A percentile compares a stretch with the other conserved stretches of the same genome.
Evolutionary conservation across 2,797 vertebrate genomes (phyloP).

Genomic region (Cirrhinus molitorella): DNA sequence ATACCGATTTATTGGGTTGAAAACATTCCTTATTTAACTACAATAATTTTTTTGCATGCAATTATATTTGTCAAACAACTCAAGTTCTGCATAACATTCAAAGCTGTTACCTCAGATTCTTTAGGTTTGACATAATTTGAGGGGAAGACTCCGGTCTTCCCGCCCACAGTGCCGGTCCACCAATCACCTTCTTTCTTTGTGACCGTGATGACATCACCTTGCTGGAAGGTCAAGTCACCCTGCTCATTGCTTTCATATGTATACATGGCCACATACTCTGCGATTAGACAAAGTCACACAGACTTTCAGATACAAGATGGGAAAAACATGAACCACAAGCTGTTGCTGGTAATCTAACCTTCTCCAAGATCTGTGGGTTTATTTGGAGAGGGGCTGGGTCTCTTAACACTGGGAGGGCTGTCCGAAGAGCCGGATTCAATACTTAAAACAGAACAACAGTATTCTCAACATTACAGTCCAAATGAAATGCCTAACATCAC

Average conservation of each 20-base stretch:
- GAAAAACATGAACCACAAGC: background rate
- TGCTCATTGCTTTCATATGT: slow-evolving; percentile 98
- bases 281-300: slow-evolving; percentile 18
- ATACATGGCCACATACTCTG: slow-evolving; percentile 98
- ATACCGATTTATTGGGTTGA: background rate
- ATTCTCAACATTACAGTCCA: background rate
- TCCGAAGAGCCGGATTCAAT: slow-evolving; percentile 90
- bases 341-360: slow-evolving; percentile 78
- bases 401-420: slow-evolving; percentile 92
- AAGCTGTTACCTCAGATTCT: slow-evolving; percentile 83
- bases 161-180: slow-evolving; percentile 94
- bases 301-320: background rate
- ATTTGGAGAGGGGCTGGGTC: slow-evolving; percentile 89
- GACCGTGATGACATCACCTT: slow-evolving; percentile 95
- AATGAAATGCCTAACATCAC: background rate
- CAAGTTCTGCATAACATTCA: too few species aligned
- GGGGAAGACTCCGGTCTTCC: slow-evolving; percentile 95
- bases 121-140: slow-evolving; percentile 98
- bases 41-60: background rate
- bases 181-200: slow-evolving; percentile 98
- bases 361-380: slow-evolving; percentile 87
- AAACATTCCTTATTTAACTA: background rate
- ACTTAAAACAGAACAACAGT: slow-evolving; percentile 68
- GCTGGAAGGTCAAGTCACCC: slow-evolving; percentile 98
- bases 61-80: too few species aligned